Evolutionary conservation across 2,113 vertebrate species (phyloP).

Genomic region (Lophius piscatorius): DNA sequence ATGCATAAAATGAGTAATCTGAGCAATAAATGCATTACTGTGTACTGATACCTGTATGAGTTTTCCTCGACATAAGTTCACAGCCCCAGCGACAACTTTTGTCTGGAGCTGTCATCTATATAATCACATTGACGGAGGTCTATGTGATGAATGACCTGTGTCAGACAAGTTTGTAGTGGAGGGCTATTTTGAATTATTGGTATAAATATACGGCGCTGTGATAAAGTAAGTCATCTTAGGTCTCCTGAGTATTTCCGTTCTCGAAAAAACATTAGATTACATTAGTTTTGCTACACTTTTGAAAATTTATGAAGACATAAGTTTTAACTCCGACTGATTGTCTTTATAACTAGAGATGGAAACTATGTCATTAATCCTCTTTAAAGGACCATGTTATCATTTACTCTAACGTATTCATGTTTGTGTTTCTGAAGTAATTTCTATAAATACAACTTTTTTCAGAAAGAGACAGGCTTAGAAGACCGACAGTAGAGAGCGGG

Average conservation of each 20-base stretch:
- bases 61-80: not conserved
- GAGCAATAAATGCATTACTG: not conserved
- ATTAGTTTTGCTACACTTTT: no score
- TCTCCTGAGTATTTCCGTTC: no score
- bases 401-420: not conserved
- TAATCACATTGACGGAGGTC: not conserved
- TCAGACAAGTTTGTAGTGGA: not conserved
- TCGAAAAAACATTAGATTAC: no score
- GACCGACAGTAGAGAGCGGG: constrained; percentile 55
- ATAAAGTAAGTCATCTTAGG: no score
- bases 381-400: not conserved
- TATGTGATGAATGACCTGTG: constrained; percentile 8
- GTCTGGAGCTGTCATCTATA: not conserved
- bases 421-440: not conserved
- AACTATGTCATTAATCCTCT: no score
- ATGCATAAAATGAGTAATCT: not conserved
- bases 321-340: no score
- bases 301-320: no score
- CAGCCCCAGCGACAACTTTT: not conserved
- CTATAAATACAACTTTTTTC: constrained; percentile 6
- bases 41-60: not conserved
- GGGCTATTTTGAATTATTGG: no score
- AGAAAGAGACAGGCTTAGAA: constrained; percentile 60
- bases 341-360: no score
- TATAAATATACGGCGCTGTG: no score